phyloP scores from a whole-genome alignment of 1,140 invertebrate species.

The Venturia canescens region DNA sequence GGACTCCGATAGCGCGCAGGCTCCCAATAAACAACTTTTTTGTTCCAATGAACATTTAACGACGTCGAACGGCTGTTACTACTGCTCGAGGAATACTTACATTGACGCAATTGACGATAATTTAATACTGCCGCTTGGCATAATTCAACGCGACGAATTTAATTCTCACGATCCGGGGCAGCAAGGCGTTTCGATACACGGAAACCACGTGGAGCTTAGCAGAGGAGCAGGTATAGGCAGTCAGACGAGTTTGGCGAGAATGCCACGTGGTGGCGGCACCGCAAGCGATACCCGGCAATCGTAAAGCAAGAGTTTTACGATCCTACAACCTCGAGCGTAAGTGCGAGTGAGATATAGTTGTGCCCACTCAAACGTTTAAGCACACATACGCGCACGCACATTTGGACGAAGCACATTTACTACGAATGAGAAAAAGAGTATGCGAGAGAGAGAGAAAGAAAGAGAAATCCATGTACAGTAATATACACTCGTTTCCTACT shows the following conservation, averaged over 20 bases:
- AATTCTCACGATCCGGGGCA: not conserved
- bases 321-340: constrained; percentile 48
- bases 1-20: no score
- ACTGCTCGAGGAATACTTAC: no score
- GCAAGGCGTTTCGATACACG: not conserved
- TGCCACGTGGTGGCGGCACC: constrained; percentile 65
- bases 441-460: constrained; percentile 32
- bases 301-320: constrained; percentile 76
- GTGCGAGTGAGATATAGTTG: constrained; percentile 28
- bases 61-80: no score
- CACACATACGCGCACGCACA: not conserved
- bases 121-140: not conserved
- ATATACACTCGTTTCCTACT: constrained; percentile 18
- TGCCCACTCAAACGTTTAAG: constrained; percentile 20
- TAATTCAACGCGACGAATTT: no score
- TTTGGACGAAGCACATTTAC: constrained; percentile 28
- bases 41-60: no score
- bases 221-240: constrained; percentile 47
- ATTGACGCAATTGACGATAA: not conserved
- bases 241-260: constrained; percentile 43
- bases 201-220: constrained; percentile 43
- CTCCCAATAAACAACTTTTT: no score
- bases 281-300: constrained; percentile 72
- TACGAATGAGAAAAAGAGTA: constrained; percentile 41
- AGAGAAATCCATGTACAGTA: constrained; percentile 35